Percentiles rank a stretch among this genome's conserved stretches.
Conservation (phyloP, 2,888 invertebrate genomes). For the Lutraria lutraria region DNA sequence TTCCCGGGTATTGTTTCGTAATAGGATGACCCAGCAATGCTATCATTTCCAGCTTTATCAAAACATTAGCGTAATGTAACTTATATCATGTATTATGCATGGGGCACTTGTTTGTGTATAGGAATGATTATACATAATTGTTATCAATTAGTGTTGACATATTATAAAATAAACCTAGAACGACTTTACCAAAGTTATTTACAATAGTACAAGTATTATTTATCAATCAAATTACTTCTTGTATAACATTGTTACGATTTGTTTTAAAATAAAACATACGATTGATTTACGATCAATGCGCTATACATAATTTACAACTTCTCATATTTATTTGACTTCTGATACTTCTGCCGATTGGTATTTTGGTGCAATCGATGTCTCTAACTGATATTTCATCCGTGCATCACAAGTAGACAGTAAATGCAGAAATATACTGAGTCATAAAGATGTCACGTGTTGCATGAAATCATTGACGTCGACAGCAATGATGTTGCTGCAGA, state of each 20-base stretch:
- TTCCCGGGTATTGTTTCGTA: background rate
- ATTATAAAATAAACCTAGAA: background rate
- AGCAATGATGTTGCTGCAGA: too few species aligned
- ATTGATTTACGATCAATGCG: background rate
- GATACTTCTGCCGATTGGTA: background rate
- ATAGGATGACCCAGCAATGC: background rate
- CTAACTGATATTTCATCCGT: too few species aligned
- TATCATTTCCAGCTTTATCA: background rate
- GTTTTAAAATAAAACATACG: too few species aligned
- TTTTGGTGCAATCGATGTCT: too few species aligned
- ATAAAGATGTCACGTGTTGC: too few species aligned
- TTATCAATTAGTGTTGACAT: background rate
- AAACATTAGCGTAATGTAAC: background rate
- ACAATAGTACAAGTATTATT: too few species aligned
- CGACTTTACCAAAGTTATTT: too few species aligned
- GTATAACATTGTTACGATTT: too few species aligned
- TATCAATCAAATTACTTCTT: too few species aligned
- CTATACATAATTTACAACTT: constrained; percentile 5
- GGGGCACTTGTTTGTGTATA: background rate
- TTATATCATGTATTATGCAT: background rate
- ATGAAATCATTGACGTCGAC: too few species aligned
- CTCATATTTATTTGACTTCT: background rate
- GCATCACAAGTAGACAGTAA: too few species aligned
- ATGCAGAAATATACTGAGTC: too few species aligned
- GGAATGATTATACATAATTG: background rate